A percentile compares a stretch with the other conserved stretches of the same genome.
Evolutionary conservation across 1,140 invertebrate species (phyloP).

Genomic region (Polypedilum vanderplanki): DNA sequence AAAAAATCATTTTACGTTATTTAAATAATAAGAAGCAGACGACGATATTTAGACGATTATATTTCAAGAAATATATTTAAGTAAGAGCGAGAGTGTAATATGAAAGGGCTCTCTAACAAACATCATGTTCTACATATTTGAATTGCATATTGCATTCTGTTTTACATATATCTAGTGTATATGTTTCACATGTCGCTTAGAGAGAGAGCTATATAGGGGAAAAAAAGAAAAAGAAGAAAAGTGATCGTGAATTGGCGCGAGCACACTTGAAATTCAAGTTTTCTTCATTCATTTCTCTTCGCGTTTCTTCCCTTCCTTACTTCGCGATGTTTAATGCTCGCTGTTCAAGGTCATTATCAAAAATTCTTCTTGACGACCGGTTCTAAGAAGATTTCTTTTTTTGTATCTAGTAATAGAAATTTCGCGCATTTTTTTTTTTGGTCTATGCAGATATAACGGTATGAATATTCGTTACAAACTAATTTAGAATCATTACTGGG

Average conservation of each 20-base stretch:
- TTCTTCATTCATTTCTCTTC: background rate
- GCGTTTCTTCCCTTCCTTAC: conserved; percentile 4
- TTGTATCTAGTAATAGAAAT: background rate
- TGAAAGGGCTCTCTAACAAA: background rate
- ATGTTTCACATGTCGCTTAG: conserved; percentile 6
- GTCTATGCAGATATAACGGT: too few relatives aligned
- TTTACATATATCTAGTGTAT: too few relatives aligned
- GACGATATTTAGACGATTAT: background rate
- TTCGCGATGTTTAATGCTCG: background rate
- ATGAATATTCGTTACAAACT: background rate
- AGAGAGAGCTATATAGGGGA: background rate
- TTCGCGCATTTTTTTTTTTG: background rate
- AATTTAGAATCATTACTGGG: background rate
- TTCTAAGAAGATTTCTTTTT: background rate
- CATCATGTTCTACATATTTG: too few relatives aligned
- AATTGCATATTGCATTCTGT: too few relatives aligned
- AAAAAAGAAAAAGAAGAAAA: background rate
- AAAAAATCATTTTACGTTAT: conserved; percentile 9
- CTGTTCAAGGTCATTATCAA: background rate
- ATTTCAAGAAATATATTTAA: background rate
- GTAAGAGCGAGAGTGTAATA: background rate
- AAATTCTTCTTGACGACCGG: background rate
- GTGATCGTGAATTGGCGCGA: background rate
- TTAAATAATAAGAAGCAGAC: conserved; percentile 1
- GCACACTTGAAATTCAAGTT: background rate